Evolutionary conservation across 2,888 invertebrate genomes (phyloP).

Genomic region (Zaprionus bogoriensis): DNA sequence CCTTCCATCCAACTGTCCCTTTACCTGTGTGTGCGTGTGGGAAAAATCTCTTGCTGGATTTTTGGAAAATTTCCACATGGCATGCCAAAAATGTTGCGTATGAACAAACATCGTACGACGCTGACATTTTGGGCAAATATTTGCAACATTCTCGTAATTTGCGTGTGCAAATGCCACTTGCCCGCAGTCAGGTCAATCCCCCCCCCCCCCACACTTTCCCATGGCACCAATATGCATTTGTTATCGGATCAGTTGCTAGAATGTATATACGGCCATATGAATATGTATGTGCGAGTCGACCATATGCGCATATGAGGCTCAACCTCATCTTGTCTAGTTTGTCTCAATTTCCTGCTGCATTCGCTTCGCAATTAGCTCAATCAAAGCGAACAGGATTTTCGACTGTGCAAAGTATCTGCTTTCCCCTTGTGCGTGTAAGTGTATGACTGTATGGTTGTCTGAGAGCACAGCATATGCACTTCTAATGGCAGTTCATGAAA

Average conservation of each 20-base stretch:
- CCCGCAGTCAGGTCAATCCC: neutral
- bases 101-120: neutral
- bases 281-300: neutral
- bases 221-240: constrained; percentile 21
- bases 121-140: constrained; percentile 32
- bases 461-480: neutral
- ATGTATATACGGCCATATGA: neutral
- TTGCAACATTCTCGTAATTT: constrained; percentile 24
- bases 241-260: no score
- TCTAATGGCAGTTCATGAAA: neutral
- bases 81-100: neutral
- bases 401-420: neutral
- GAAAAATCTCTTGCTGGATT: constrained; percentile 15
- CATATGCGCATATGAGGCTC: no score
- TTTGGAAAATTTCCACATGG: constrained; percentile 13
- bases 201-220: no score
- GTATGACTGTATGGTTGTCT: neutral
- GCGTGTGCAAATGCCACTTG: constrained; percentile 13
- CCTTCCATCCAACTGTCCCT: neutral
- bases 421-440: neutral
- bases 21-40: constrained; percentile 1
- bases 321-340: no score
- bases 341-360: neutral
- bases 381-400: neutral
- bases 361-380: neutral